Conservation (phyloP, 2,113 vertebrate genomes). For the Atherinomorus stipes region DNA sequence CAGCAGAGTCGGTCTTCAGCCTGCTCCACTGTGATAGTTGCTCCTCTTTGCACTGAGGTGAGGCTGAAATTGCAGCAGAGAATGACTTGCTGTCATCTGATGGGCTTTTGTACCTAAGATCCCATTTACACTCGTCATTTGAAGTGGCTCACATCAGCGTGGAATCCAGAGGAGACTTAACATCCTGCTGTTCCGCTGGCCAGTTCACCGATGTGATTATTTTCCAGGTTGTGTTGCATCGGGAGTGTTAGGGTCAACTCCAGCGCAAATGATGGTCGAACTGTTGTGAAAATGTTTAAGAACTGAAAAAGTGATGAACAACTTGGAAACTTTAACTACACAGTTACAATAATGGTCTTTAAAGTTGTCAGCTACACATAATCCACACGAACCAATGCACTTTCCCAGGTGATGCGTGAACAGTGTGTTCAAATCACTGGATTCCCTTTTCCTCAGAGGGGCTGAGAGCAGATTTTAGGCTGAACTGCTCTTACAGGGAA, state of each 20-base stretch:
- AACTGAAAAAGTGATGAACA: background rate
- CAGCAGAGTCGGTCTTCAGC: background rate
- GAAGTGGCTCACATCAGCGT: background rate
- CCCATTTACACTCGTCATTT: conserved; percentile 2
- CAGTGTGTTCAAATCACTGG: no score
- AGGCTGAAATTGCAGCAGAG: background rate
- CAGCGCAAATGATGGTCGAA: no score
- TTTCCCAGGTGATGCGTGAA: no score
- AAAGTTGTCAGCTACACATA: no score
- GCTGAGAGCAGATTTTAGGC: no score
- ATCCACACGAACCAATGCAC: no score
- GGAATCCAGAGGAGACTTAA: background rate
- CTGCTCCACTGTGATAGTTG: background rate
- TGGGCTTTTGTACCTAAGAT: background rate
- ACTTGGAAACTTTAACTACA: background rate
- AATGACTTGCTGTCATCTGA: background rate
- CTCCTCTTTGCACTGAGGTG: background rate
- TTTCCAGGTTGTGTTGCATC: background rate
- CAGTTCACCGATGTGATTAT: background rate
- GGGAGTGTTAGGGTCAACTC: no score
- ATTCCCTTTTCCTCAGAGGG: no score
- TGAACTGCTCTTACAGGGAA: no score
- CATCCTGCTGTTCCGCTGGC: background rate
- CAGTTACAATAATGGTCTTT: no score
- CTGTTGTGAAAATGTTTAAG: background rate